A percentile compares a stretch with the other conserved stretches of the same genome.
These are phyloP conservation scores for Octonoba sinensis DNA, from an alignment of 2,888 invertebrate genomes.

Conservation along the genomic window DNA sequence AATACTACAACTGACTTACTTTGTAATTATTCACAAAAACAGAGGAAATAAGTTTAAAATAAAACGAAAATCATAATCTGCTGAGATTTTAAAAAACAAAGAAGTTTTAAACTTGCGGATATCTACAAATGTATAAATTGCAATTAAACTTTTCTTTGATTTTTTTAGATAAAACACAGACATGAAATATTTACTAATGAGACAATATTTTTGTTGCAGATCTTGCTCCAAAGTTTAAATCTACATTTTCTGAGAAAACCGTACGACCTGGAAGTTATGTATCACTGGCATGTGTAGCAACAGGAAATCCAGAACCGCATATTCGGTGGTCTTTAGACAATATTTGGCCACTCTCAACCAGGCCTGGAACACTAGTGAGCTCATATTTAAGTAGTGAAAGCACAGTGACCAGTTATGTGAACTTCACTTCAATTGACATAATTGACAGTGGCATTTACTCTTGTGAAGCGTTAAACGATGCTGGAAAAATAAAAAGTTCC, in stretches of 20 bases:
- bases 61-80: too few relatives aligned
- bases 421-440: conserved; percentile 62
- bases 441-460: conserved; percentile 66
- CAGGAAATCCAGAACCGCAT: conserved; percentile 66
- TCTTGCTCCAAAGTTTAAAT: conserved; percentile 69
- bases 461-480: conserved; percentile 66
- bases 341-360: conserved; percentile 55
- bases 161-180: too few relatives aligned
- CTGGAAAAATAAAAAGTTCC: conserved; percentile 58
- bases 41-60: too few relatives aligned
- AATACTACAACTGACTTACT: too few relatives aligned
- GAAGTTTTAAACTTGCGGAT: too few relatives aligned
- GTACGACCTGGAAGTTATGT: conserved; percentile 65
- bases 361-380: conserved; percentile 63
- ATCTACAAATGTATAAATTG: too few relatives aligned
- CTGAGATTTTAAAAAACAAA: too few relatives aligned
- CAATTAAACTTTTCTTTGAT: too few relatives aligned
- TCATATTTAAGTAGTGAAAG: conserved; percentile 48
- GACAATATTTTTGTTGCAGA: conserved; percentile 69
- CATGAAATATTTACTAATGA: too few relatives aligned
- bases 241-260: conserved; percentile 66
- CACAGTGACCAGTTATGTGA: conserved; percentile 58
- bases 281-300: conserved; percentile 64
- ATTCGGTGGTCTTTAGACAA: conserved; percentile 66
- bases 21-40: too few relatives aligned